Evolutionary conservation across 2,797 vertebrate genomes (phyloP), one percentile per base, ranked within the genome.

Genomic region (Dermochelys coriacea): DNA sequence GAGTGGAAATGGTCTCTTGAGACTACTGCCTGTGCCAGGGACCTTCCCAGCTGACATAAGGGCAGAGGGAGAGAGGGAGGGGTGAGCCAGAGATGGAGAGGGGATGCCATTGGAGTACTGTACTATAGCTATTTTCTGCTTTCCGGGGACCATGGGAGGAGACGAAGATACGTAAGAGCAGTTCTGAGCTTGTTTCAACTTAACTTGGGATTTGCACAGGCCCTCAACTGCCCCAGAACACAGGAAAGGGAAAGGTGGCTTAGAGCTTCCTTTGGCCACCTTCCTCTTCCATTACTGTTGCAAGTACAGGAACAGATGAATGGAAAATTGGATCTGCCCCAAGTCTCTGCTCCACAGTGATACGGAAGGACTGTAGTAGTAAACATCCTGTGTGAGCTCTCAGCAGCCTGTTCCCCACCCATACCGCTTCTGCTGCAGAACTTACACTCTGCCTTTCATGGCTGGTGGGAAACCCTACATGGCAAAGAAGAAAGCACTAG

Each of bases 41-140:
- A 41, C 23, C 23, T 47, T 75, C 41, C 41, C 41, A 41, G 14
- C 25, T 75, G 41, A 37, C 25, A 27, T 12, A 75, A 23, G 23
- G 23, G 23, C 21, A 23, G 68, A 25, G 23, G 15, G 87, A 54
- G n/a, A 88, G 68, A 79, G 50, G 1, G 59, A 84, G 85, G 5
- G 1, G 41, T 1, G 1, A 74, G 14, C 23, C 45, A 86, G 77
- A 71, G 83, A 49, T 0, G 21, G 5, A 6, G 6, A 84, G 16
- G 77, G 50, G 29, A 49, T 88, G 59, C 54, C 1, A 57, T 12
- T 68, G 37, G 37, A 41, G n/a, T 41, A 74, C 37, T 74, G 68
- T 74, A 45, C 21, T 21, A 12, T 29, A 80, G 7, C 6, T 5
- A 2, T 0, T 0, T 7, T 52, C 51, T 47, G 45, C 54, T 75